phyloP scores from a whole-genome alignment of 2,113 vertebrate genomes.

The Empidonax traillii region DNA sequence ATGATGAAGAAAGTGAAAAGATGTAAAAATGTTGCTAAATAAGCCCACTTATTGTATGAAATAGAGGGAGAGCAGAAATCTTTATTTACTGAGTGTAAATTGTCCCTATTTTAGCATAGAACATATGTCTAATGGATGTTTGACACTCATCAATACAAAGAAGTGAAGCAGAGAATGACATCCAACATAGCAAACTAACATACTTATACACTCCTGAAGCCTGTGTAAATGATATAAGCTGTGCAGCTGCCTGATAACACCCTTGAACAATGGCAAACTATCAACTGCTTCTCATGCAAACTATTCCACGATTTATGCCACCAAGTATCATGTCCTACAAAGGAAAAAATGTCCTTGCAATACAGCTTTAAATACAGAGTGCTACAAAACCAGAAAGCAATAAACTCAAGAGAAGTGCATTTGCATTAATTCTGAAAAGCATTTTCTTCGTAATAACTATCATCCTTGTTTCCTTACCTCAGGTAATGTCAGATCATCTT shows the following conservation, averaged over 20 bases:
- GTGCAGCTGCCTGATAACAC: background rate
- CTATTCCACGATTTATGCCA: background rate
- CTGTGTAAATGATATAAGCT: background rate
- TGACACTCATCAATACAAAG: background rate
- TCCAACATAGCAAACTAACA: background rate
- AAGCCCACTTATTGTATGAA: background rate
- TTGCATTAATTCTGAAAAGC: background rate
- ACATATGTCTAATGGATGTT: accelerated
- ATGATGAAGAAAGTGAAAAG: background rate
- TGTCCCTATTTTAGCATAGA: background rate
- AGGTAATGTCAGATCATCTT: constrained; percentile 83
- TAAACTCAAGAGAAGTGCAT: background rate
- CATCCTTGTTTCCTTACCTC: constrained; percentile 76
- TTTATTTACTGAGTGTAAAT: background rate
- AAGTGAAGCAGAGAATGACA: background rate
- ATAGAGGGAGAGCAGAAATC: background rate
- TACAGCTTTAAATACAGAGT: background rate
- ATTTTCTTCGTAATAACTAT: background rate
- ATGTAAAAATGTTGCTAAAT: background rate
- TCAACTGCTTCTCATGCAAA: background rate
- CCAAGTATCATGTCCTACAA: background rate
- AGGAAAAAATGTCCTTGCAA: background rate
- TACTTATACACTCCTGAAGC: background rate
- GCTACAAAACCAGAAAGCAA: background rate
- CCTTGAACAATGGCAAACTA: background rate